These are phyloP conservation scores for Drosophila baimaii DNA, from an alignment of 1,140 invertebrate genomes.

Conservation along the genomic window DNA sequence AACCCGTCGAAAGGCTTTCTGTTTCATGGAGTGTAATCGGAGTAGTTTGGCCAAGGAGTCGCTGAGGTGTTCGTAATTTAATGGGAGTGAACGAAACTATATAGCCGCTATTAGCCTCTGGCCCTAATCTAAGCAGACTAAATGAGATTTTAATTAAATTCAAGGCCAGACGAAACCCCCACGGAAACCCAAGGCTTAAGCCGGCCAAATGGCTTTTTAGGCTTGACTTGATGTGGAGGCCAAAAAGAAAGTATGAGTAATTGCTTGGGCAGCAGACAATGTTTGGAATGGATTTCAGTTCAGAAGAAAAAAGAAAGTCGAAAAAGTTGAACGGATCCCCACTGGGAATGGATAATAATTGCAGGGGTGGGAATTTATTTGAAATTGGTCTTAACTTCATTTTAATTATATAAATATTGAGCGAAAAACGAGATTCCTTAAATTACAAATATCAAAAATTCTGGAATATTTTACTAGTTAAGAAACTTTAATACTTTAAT, in stretches of 20 bases:
- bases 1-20: constrained; percentile 12
- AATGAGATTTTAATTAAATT: constrained; percentile 77
- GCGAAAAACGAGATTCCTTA: no score
- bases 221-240: constrained; percentile 42
- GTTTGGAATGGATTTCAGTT: background rate
- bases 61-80: constrained; percentile 4
- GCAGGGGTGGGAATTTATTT: background rate
- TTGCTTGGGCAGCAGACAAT: constrained; percentile 43
- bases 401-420: background rate
- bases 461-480: background rate
- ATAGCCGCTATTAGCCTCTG: constrained; percentile 49
- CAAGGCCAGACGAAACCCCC: constrained; percentile 60
- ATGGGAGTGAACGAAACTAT: constrained; percentile 14
- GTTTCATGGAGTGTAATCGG: constrained; percentile 15
- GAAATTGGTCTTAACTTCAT: background rate
- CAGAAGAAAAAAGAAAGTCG: background rate
- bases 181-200: constrained; percentile 25
- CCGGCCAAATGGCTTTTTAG: constrained; percentile 37
- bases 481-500: no score
- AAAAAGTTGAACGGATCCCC: background rate
- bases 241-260: constrained; percentile 43
- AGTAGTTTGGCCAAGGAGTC: constrained; percentile 7
- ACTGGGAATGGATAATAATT: background rate
- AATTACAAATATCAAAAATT: no score
- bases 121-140: constrained; percentile 45